Conservation (phyloP, 2,888 invertebrate species). For the Aelia acuminata region DNA sequence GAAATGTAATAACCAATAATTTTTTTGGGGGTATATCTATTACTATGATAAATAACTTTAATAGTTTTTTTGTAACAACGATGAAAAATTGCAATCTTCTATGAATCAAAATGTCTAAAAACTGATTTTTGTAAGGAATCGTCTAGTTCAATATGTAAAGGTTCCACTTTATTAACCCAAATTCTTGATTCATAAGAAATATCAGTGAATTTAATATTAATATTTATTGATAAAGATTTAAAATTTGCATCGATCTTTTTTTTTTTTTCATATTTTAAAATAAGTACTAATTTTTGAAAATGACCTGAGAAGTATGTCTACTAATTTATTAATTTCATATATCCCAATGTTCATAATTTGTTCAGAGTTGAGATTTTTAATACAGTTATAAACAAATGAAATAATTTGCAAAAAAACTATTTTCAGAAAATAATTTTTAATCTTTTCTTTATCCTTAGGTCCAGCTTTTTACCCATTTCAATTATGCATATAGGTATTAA, state of each 20-base stretch:
- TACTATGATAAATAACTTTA: too few relatives aligned
- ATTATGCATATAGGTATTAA: background rate
- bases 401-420: background rate
- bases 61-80: too few relatives aligned
- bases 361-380: background rate
- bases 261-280: background rate
- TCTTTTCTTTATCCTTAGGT: background rate
- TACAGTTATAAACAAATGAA: too few relatives aligned
- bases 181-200: background rate
- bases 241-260: background rate
- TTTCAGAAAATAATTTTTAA: background rate
- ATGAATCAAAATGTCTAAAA: too few relatives aligned
- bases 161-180: background rate
- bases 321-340: background rate
- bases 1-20: too few relatives aligned
- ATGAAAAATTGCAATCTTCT: too few relatives aligned
- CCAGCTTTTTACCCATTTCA: background rate
- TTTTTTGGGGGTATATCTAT: too few relatives aligned
- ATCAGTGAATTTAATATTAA: background rate
- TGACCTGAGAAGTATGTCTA: background rate
- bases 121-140: too few relatives aligned
- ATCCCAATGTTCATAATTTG: background rate
- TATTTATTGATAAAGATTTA: slow-evolving; percentile 1
- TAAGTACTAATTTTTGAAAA: background rate
- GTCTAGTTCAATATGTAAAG: too few relatives aligned